Evolutionary conservation across 2,113 vertebrate species (phyloP).

Genomic region (Bos indicus): DNA sequence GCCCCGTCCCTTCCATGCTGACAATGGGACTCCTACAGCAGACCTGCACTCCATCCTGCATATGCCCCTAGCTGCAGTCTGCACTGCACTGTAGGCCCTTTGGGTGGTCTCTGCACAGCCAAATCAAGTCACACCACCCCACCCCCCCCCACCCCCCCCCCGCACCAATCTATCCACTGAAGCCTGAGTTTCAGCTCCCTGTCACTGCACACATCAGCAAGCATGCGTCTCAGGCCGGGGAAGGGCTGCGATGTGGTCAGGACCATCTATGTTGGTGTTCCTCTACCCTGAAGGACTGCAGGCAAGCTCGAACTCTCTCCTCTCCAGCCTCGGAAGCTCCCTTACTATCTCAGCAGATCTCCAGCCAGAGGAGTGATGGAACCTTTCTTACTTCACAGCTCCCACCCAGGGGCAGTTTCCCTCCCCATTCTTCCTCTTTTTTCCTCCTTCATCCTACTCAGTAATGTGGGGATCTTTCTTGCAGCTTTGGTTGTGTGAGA

Average conservation of each 20-base stretch:
- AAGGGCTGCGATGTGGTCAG: not conserved
- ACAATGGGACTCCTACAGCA: not conserved
- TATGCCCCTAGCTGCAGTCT: not conserved
- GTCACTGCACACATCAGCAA: not conserved
- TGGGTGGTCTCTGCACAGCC: not conserved
- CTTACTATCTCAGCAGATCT: not conserved
- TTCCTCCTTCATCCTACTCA: not conserved
- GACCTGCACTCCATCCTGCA: not conserved
- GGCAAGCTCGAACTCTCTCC: not conserved
- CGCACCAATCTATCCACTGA: not conserved
- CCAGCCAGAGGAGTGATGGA: not conserved
- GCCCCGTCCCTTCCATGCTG: not conserved
- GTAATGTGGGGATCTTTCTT: not conserved
- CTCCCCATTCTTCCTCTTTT: not conserved
- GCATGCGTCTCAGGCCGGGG: not conserved
- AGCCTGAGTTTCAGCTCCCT: not conserved
- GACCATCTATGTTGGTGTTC: not conserved
- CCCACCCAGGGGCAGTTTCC: not conserved
- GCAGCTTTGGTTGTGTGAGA: not conserved
- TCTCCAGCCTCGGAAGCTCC: not conserved
- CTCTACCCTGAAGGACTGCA: not conserved
- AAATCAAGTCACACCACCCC: fast-evolving
- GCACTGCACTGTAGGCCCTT: not conserved
- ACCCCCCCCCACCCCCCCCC: too few species aligned
- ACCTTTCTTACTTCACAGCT: not conserved